phyloP scores from a whole-genome alignment of 35 echinoderm and acorn worm species.

The Eucidaris tribuloides region DNA sequence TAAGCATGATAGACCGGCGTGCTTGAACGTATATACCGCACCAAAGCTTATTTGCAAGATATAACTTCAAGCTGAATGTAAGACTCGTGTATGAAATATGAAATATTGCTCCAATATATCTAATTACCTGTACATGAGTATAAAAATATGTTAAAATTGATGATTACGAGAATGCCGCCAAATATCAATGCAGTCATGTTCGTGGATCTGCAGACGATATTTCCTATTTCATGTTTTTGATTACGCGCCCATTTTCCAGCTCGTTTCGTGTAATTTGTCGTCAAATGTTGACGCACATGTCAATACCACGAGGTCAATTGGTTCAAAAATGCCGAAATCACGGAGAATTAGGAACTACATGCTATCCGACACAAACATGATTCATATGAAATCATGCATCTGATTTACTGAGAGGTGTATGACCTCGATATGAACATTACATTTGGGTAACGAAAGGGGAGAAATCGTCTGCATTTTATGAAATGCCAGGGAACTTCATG shows the following conservation, averaged over 20 bases:
- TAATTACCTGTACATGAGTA: neutral
- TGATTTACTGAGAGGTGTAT: neutral
- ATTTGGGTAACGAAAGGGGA: neutral
- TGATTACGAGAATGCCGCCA: neutral
- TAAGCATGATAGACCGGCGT: no score
- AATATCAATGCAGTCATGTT: slow-evolving; percentile 1
- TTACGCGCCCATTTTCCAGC: no score
- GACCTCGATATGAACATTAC: slow-evolving; percentile 1
- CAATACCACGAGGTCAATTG: neutral
- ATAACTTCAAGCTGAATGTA: no score
- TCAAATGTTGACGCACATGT: no score
- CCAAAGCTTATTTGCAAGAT: no score
- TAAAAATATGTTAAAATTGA: neutral
- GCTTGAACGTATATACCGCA: no score
- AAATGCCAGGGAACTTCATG: neutral
- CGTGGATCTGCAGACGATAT: no score
- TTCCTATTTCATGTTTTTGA: no score
- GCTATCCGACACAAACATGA: neutral
- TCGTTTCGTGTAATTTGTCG: no score
- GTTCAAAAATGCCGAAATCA: neutral
- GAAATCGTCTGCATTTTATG: no score
- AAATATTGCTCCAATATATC: neutral
- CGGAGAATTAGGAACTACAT: neutral
- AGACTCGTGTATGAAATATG: neutral
- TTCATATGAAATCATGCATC: neutral